Evolutionary conservation across 1,140 invertebrate genomes (phyloP).

Genomic region (silkworm (Bombyx mori)): ASM3026992v2 NC_085109.1:7089001-7089500

Average conservation of each 20-base stretch:
- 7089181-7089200: conserved; percentile 7
- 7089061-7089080: conserved; percentile 55
- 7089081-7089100: conserved; percentile 48
- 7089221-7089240: conserved; percentile 60
- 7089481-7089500: too few relatives aligned
- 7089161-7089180: not conserved
- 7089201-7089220: conserved; percentile 48
- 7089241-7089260: conserved; percentile 65
- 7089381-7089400: conserved; percentile 63
- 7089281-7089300: conserved; percentile 63
- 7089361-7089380: conserved; percentile 68
- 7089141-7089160: not conserved
- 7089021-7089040: conserved; percentile 64
- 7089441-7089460: too few relatives aligned
- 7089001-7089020: conserved; percentile 62
- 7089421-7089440: too few relatives aligned
- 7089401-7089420: conserved; percentile 38
- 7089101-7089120: conserved; percentile 45
- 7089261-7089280: conserved; percentile 67
- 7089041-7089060: conserved; percentile 64
- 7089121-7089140: conserved; percentile 19
- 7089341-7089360: conserved; percentile 69
- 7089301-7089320: conserved; percentile 62
- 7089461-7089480: too few relatives aligned
- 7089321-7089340: conserved; percentile 69